phyloP scores from a whole-genome alignment of 2,113 vertebrate species.

The Ptyas mucosa region DNA sequence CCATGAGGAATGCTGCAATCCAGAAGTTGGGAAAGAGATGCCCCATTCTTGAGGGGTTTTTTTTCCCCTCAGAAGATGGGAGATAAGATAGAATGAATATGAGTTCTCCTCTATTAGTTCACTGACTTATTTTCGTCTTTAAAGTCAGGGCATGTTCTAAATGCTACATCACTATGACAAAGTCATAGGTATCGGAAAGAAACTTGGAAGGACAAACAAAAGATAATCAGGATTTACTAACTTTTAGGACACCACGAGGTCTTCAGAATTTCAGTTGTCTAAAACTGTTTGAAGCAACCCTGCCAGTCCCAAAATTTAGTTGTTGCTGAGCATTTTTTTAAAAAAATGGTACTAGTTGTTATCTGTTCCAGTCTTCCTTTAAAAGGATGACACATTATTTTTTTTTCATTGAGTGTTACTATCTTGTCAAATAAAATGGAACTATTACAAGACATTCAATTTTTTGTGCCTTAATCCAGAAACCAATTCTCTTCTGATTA shows the following conservation, averaged over 20 bases:
- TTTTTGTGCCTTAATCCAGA: neutral
- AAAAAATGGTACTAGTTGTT: neutral
- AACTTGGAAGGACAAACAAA: neutral
- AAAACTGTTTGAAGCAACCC: neutral
- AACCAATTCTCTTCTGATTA: conserved; percentile 10
- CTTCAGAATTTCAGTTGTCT: neutral
- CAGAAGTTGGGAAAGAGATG: neutral
- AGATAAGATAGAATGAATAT: neutral
- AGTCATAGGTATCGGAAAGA: neutral
- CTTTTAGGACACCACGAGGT: neutral
- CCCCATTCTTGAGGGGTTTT: neutral
- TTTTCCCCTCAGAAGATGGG: neutral
- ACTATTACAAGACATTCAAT: neutral
- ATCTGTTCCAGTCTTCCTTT: neutral
- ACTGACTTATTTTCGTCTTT: no score
- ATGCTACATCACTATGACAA: neutral
- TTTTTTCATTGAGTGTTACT: neutral
- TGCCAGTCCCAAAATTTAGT: neutral
- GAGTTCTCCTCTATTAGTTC: no score
- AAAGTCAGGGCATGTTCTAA: no score
- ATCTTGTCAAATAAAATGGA: neutral
- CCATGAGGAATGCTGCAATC: neutral
- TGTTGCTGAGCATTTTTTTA: neutral
- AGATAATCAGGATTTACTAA: neutral
- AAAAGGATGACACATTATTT: neutral